Percentiles rank a stretch among this genome's conserved stretches.
These are phyloP conservation scores for Cyanoramphus novaezelandiae DNA, from an alignment of 2,113 vertebrate species.

Conservation along the genomic window DNA sequence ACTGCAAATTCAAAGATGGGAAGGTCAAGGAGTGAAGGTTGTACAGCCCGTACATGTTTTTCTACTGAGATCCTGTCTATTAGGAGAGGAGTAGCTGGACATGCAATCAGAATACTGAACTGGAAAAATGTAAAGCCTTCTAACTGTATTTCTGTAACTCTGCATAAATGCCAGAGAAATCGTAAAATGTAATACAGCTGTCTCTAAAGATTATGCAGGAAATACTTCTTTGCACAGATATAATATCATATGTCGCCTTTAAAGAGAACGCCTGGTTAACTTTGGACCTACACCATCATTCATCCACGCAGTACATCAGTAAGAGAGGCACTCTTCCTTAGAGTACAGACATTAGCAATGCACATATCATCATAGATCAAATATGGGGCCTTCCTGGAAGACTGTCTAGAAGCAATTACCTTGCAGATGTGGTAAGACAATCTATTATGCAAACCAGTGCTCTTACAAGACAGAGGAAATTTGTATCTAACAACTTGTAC, in stretches of 20 bases:
- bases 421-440: not conserved
- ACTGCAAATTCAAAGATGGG: not conserved
- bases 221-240: constrained; percentile 9
- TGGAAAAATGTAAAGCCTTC: not conserved
- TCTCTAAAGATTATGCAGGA: not conserved
- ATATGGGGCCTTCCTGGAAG: not conserved
- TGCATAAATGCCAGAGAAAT: not conserved
- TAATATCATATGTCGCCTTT: not conserved
- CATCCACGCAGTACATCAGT: not conserved
- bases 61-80: not conserved
- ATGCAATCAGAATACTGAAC: not conserved
- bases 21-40: not conserved
- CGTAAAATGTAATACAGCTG: not conserved
- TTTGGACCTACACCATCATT: not conserved
- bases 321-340: not conserved
- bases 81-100: not conserved
- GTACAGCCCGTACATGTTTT: not conserved
- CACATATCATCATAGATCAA: not conserved
- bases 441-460: not conserved
- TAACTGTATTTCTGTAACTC: not conserved
- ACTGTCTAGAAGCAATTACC: not conserved
- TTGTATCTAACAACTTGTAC: not conserved
- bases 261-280: not conserved
- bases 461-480: not conserved
- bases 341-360: not conserved